Conservation (phyloP, 2,888 invertebrate genomes). For the Gerris lacustris region DNA sequence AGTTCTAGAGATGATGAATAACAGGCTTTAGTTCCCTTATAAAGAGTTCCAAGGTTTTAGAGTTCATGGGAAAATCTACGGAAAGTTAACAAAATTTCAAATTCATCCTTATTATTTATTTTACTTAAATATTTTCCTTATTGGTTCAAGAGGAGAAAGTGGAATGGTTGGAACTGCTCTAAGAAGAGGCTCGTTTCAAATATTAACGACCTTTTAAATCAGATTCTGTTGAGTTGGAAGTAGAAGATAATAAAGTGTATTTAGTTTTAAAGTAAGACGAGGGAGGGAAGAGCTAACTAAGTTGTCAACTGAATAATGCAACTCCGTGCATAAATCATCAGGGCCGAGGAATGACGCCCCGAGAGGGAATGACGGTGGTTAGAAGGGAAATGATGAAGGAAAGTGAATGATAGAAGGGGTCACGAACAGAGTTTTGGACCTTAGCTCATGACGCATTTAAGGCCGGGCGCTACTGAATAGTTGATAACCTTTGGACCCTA, state of each 20-base stretch:
- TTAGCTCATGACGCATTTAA: not conserved
- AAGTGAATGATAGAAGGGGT: not conserved
- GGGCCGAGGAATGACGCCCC: not conserved
- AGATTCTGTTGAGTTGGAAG: not conserved
- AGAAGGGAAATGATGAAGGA: not conserved
- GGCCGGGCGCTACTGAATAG: not conserved
- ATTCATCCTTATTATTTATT: too few relatives aligned
- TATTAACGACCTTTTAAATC: not conserved
- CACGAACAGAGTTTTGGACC: not conserved
- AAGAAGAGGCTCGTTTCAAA: not conserved
- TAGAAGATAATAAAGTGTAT: not conserved
- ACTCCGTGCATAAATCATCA: not conserved
- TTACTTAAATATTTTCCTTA: too few relatives aligned
- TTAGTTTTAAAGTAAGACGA: not conserved
- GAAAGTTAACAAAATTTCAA: too few relatives aligned
- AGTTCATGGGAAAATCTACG: too few relatives aligned
- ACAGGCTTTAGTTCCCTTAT: too few relatives aligned
- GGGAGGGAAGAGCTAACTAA: not conserved
- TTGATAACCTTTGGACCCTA: constrained; percentile 3
- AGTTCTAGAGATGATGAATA: too few relatives aligned
- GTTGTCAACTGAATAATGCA: not conserved
- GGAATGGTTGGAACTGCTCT: too few relatives aligned
- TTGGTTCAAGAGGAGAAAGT: too few relatives aligned
- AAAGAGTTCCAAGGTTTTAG: too few relatives aligned
- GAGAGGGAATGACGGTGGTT: not conserved